phyloP scores from a whole-genome alignment of 1,140 invertebrate species.

The Periplaneta americana region DNA sequence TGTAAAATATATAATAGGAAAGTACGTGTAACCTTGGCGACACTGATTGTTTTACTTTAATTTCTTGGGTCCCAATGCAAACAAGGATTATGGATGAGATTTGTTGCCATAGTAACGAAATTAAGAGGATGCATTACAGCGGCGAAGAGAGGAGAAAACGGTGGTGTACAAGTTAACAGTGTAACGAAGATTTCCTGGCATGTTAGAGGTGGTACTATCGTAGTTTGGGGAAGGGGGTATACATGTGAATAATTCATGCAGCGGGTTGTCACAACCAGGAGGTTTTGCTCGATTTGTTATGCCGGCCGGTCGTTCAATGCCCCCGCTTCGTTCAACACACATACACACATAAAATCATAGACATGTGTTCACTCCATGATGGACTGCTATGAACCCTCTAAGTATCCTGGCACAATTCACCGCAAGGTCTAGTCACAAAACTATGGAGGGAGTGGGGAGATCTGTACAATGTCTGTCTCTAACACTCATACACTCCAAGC shows the following conservation, averaged over 20 bases:
- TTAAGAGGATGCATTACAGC: too few relatives aligned
- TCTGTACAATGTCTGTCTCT: not conserved
- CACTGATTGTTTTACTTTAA: too few relatives aligned
- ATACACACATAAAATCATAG: slow-evolving; percentile 9
- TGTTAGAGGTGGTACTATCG: not conserved
- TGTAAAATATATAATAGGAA: too few relatives aligned
- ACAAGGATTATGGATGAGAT: too few relatives aligned
- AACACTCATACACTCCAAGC: too few relatives aligned
- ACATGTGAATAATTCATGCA: slow-evolving; percentile 16
- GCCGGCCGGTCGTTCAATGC: not conserved
- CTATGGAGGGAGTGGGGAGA: not conserved
- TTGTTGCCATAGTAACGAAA: too few relatives aligned
- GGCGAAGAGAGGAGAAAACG: not conserved
- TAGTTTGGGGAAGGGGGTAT: not conserved
- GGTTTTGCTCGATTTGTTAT: slow-evolving; percentile 17
- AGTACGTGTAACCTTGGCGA: too few relatives aligned
- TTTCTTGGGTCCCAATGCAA: too few relatives aligned
- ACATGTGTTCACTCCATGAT: slow-evolving; percentile 14
- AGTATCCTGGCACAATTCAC: too few relatives aligned
- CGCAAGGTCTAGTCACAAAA: not conserved
- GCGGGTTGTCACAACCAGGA: slow-evolving; percentile 13
- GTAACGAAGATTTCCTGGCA: not conserved
- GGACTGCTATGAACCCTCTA: slow-evolving; percentile 1
- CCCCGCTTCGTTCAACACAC: not conserved
- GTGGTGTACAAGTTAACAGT: not conserved